Percentiles rank a stretch among this genome's conserved stretches.
These are phyloP conservation scores for Drosophila fungiperda DNA, from an alignment of 2,888 invertebrate species.

Conservation along the genomic window DNA sequence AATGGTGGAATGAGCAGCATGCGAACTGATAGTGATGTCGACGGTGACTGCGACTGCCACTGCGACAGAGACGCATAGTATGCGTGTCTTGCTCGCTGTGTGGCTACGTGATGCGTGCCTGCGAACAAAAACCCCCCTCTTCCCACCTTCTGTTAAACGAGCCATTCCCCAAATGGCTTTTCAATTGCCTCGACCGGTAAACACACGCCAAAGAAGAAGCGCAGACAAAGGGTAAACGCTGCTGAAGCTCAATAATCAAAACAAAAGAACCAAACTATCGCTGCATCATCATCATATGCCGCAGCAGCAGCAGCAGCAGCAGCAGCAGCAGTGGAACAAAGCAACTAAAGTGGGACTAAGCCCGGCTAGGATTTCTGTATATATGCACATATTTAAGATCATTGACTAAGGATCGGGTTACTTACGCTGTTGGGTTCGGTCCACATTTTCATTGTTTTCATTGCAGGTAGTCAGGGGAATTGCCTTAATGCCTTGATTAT, in stretches of 20 bases:
- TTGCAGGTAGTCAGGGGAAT: constrained; percentile 34
- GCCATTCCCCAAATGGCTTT: constrained; percentile 70
- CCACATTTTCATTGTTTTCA: constrained; percentile 63
- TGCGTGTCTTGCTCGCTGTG: constrained; percentile 64
- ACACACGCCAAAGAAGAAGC: constrained; percentile 49
- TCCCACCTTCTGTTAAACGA: constrained; percentile 4
- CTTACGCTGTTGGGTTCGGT: constrained; percentile 70
- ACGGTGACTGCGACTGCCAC: constrained; percentile 9
- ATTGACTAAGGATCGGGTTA: constrained; percentile 41
- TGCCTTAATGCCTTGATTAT: constrained; percentile 17
- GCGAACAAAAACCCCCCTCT: neutral
- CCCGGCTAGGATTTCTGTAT: neutral
- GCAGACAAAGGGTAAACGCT: constrained; percentile 67
- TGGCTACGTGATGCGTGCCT: constrained; percentile 61
- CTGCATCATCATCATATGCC: constrained; percentile 23
- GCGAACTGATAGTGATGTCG: constrained; percentile 49
- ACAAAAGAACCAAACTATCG: constrained; percentile 61
- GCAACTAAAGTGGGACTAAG: neutral
- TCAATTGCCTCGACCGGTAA: constrained; percentile 75
- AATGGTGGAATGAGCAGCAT: constrained; percentile 35
- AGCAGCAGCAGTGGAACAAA: constrained; percentile 14
- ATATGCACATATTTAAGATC: constrained; percentile 10
- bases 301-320: constrained; percentile 17
- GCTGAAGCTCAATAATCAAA: constrained; percentile 72
- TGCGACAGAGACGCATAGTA: constrained; percentile 49